Evolutionary conservation across 2,888 invertebrate species (phyloP).

Genomic region (Leptinotarsa juncta): DNA sequence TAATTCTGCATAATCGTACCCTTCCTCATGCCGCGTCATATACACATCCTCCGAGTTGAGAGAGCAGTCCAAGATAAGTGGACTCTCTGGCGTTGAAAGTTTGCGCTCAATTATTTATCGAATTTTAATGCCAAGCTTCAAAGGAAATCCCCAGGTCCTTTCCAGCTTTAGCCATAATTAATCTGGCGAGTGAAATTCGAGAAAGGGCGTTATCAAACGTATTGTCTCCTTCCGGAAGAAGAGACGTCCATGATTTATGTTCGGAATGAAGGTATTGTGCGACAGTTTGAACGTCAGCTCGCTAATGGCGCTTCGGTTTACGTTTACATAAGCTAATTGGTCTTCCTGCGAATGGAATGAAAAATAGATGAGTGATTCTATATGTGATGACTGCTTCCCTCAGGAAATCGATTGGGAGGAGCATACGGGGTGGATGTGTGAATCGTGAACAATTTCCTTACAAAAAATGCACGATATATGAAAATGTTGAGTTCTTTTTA

Average conservation of each 20-base stretch:
- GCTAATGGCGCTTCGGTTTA: slow-evolving; percentile 34
- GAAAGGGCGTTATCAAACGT: slow-evolving; percentile 35
- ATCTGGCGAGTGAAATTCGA: slow-evolving; percentile 32
- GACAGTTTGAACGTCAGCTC: slow-evolving; percentile 35
- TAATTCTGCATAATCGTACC: neutral
- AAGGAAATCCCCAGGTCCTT: slow-evolving; percentile 16
- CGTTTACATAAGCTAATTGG: slow-evolving; percentile 42
- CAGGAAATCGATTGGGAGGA: neutral
- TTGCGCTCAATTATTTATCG: slow-evolving; percentile 21
- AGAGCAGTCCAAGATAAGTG: neutral
- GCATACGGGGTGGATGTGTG: too few species aligned
- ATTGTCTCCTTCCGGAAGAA: slow-evolving; percentile 27
- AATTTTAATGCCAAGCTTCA: slow-evolving; percentile 25
- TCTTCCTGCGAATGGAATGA: slow-evolving; percentile 28
- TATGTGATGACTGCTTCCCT: neutral
- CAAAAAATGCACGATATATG: too few species aligned
- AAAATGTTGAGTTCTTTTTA: too few species aligned
- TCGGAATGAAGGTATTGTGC: slow-evolving; percentile 36
- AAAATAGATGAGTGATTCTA: slow-evolving; percentile 4
- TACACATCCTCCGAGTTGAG: neutral
- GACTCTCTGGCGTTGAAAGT: slow-evolving; percentile 18
- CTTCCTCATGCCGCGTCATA: neutral
- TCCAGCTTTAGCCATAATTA: slow-evolving; percentile 31
- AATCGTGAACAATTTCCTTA: too few species aligned
- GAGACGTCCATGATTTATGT: slow-evolving; percentile 35